Evolutionary conservation across 2,113 vertebrate species (phyloP), one percentile per base, ranked within the genome.

Genomic region (Apodemus speciosus): DNA sequence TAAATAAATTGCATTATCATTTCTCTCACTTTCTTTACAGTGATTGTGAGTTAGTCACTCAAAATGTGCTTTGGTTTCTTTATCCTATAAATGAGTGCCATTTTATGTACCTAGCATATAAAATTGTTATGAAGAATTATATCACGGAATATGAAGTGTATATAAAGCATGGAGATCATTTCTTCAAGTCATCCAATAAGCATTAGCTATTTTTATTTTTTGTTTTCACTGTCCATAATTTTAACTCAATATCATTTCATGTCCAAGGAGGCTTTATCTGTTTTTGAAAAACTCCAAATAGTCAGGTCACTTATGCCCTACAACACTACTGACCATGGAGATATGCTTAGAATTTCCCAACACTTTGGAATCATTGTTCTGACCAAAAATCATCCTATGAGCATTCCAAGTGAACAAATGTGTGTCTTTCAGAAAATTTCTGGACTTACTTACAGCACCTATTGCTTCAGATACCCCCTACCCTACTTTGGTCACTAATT

Each of bases 211-310:
- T 81, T 94, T 87, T 73, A 69, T 80, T 23, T 85, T 43, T 60
- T 86, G 85, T 77, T 85, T 91, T 81, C 71, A 81, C 66, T 76
- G 2, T 1, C 46, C 21, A 25, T 68, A 85, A 89, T 80, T 72
- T 94, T 91, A 80, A 93, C 2, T 81, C 51, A 72, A 1, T 53
- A 86, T 88, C 18, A 76, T 46, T 89, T 89, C 30, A 72, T 15
- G 73, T 30, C 20, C 23, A 71, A 91, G 71, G 46, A 68, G 80
- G 14, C 53, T 85, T 94, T 38, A 93, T 0, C 18, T 84, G 13
- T 60, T 66, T n/a, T 60, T n/a, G 80, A 85, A 89, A 76, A 23
- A 56, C 80, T 90, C 90, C 30, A 88, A 94, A 89, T 15, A 80
- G 32, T 81, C 46, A 88, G 20, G 4, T 90, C 25, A 62, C 43